Conservation (phyloP, 2,888 invertebrate genomes). For the Xylota sylvarum region DNA sequence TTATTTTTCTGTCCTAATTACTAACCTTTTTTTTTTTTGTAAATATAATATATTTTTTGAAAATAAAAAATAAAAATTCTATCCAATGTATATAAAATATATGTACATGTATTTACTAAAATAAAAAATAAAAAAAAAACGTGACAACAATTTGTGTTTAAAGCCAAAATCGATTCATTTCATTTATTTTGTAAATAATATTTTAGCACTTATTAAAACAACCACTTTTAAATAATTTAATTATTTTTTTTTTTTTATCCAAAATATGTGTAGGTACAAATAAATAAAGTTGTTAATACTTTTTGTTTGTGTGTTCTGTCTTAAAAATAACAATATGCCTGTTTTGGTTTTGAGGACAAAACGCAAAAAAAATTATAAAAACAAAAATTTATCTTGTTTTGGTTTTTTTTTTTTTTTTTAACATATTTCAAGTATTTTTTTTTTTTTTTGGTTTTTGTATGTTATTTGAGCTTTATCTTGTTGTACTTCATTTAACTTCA, state of each 20-base stretch:
- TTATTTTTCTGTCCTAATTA: constrained; percentile 7
- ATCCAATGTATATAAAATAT: constrained; percentile 35
- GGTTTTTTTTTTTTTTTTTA: background rate
- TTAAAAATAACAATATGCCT: constrained; percentile 26
- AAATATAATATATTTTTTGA: constrained; percentile 18
- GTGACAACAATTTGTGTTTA: constrained; percentile 50
- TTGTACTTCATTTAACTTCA: constrained; percentile 63
- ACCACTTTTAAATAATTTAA: constrained; percentile 13
- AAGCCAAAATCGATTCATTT: constrained; percentile 44
- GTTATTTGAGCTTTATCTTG: constrained; percentile 69
- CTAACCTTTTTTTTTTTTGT: constrained; percentile 40
- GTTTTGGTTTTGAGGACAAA: background rate
- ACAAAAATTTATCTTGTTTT: no score
- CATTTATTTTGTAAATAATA: constrained; percentile 46
- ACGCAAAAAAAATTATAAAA: constrained; percentile 13
- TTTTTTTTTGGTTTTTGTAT: no score
- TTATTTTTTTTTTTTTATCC: background rate
- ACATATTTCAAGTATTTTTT: constrained; percentile 51
- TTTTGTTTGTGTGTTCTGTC: background rate
- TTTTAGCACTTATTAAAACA: constrained; percentile 48
- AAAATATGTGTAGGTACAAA: constrained; percentile 6
- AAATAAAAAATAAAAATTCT: constrained; percentile 23
- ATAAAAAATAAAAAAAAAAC: constrained; percentile 23
- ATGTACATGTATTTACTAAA: constrained; percentile 12
- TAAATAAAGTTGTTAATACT: constrained; percentile 37